phyloP scores from a whole-genome alignment of 2,888 invertebrate genomes.

The Tryphoninae sp. region DNA sequence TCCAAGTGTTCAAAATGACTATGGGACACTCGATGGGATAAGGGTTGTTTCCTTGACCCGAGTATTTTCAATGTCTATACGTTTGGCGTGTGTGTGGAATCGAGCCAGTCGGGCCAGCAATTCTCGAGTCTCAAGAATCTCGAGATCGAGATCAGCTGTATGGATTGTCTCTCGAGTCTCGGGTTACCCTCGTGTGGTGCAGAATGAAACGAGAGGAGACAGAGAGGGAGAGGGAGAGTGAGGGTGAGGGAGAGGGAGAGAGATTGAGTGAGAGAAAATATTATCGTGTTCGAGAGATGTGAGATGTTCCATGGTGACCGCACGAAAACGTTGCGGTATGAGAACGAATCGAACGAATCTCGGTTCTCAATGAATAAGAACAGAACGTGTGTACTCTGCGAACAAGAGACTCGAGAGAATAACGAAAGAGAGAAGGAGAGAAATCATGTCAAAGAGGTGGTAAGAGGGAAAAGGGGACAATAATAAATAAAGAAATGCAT shows the following conservation, averaged over 20 bases:
- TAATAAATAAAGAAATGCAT: constrained; percentile 39
- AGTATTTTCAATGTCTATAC: too few species aligned
- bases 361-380: constrained; percentile 40
- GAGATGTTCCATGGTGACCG: constrained; percentile 43
- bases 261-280: neutral
- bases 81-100: too few species aligned
- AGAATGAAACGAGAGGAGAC: constrained; percentile 6
- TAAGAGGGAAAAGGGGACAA: constrained; percentile 47
- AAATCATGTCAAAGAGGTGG: constrained; percentile 44
- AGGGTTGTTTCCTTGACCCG: too few species aligned
- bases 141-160: constrained; percentile 62
- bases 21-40: neutral
- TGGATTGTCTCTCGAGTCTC: constrained; percentile 64
- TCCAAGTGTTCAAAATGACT: constrained; percentile 45
- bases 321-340: constrained; percentile 36
- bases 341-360: constrained; percentile 46
- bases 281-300: constrained; percentile 21
- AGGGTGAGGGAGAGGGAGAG: constrained; percentile 25
- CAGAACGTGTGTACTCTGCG: constrained; percentile 34
- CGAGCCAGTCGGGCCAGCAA: constrained; percentile 30
- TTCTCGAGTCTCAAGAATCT: constrained; percentile 54
- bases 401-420: constrained; percentile 43
- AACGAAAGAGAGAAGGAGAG: constrained; percentile 48
- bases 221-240: constrained; percentile 38
- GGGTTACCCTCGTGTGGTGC: constrained; percentile 49